phyloP scores from a whole-genome alignment of 2,113 vertebrate species.

The Oplegnathus fasciatus region DNA sequence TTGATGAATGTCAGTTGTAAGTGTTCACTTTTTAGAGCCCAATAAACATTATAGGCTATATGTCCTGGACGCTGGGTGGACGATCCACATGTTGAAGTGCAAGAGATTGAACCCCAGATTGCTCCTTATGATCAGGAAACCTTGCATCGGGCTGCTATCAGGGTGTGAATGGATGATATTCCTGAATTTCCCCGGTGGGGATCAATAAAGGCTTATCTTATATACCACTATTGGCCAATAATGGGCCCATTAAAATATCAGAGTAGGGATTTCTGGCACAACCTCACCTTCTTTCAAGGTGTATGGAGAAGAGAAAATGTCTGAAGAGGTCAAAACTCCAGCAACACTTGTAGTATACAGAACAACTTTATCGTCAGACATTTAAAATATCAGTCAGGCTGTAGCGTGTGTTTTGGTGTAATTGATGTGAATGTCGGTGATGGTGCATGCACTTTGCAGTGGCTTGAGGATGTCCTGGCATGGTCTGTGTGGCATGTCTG shows the following conservation, averaged over 20 bases:
- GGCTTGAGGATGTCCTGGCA: constrained; percentile 60
- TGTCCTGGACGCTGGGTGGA: background rate
- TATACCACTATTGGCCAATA: background rate
- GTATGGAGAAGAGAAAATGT: background rate
- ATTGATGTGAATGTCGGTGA: constrained; percentile 63
- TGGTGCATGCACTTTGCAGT: constrained; percentile 47
- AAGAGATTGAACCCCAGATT: background rate
- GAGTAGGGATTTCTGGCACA: background rate
- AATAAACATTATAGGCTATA: background rate
- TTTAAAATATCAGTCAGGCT: constrained; percentile 1
- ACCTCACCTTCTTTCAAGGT: no score
- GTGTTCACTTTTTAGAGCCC: background rate
- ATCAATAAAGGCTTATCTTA: no score
- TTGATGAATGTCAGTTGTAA: constrained; percentile 8
- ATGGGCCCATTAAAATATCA: background rate
- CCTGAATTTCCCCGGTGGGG: no score
- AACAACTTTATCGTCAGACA: background rate
- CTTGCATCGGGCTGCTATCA: background rate
- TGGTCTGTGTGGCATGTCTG: constrained; percentile 60
- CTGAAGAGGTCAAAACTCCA: background rate
- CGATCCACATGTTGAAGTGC: background rate
- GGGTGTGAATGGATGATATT: background rate
- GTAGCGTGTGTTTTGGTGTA: constrained; percentile 38
- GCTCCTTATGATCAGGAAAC: background rate
- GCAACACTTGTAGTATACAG: background rate